These are phyloP conservation scores for Diachasma alloeum DNA, from an alignment of 1,140 invertebrate genomes.

Conservation along the genomic window DNA sequence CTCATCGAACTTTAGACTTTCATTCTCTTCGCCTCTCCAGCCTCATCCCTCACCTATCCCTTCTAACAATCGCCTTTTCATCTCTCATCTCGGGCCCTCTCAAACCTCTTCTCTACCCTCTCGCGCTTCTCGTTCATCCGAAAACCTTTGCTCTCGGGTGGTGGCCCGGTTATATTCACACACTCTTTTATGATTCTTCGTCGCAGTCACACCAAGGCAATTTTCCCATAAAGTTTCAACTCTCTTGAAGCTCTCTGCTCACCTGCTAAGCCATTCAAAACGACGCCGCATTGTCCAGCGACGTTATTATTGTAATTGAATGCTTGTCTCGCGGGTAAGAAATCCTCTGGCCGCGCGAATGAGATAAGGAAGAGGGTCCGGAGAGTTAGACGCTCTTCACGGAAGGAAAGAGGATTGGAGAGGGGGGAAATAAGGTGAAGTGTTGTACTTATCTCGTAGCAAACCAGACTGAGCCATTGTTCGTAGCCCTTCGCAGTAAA, in stretches of 20 bases:
- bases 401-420: background rate
- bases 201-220: background rate
- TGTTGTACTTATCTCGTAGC: background rate
- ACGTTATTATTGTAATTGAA: slow-evolving; percentile 56
- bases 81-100: slow-evolving; percentile 17
- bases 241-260: slow-evolving; percentile 33
- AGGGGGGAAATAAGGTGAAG: background rate
- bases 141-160: background rate
- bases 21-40: slow-evolving; percentile 4
- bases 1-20: slow-evolving; percentile 27
- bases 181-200: slow-evolving; percentile 21
- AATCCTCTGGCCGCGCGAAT: slow-evolving; percentile 28
- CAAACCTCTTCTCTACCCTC: background rate
- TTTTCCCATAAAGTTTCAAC: background rate
- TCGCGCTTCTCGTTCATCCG: slow-evolving; percentile 21
- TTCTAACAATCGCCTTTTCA: slow-evolving; percentile 38
- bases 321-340: slow-evolving; percentile 48
- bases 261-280: slow-evolving; percentile 50
- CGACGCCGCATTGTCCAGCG: slow-evolving; percentile 48
- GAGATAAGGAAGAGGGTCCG: background rate
- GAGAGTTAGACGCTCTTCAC: background rate
- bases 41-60: slow-evolving; percentile 17
- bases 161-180: slow-evolving; percentile 36
- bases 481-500: background rate
- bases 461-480: background rate